Evolutionary conservation across 2,888 invertebrate genomes (phyloP).

Genomic region (Drosophila paranaensis): DNA sequence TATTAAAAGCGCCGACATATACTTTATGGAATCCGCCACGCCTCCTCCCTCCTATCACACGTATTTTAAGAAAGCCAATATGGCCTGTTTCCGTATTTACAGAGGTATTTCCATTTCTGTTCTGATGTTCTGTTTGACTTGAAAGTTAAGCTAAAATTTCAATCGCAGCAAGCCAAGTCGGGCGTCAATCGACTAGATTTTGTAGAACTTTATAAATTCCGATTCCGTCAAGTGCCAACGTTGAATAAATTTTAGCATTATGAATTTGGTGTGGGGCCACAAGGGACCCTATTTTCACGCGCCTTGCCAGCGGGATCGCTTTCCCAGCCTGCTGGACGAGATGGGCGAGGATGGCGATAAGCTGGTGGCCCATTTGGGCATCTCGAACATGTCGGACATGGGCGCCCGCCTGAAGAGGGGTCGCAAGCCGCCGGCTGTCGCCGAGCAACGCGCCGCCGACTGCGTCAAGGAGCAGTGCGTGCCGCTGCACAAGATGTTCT

Average conservation of each 20-base stretch:
- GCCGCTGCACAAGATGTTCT: slow-evolving; percentile 36
- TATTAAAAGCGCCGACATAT: no score
- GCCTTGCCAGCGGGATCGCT: slow-evolving; percentile 41
- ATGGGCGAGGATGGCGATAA: slow-evolving; percentile 39
- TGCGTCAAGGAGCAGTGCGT: slow-evolving; percentile 15
- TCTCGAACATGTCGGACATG: slow-evolving; percentile 40
- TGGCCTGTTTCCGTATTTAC: no score
- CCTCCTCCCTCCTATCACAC: no score
- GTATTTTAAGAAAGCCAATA: no score
- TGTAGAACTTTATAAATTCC: background rate
- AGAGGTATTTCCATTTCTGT: no score
- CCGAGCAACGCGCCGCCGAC: slow-evolving; percentile 32
- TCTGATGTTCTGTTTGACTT: no score
- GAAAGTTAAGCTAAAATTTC: no score
- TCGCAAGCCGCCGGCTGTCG: background rate
- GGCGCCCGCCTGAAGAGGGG: slow-evolving; percentile 40
- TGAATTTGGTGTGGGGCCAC: slow-evolving; percentile 37
- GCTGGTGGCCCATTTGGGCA: slow-evolving; percentile 36
- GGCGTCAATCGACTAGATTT: background rate
- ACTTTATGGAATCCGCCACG: no score
- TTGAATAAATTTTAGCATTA: slow-evolving; percentile 1
- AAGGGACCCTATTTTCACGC: slow-evolving; percentile 48
- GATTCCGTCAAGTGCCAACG: background rate
- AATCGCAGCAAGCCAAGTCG: background rate
- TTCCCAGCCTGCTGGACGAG: slow-evolving; percentile 36